Evolutionary conservation across 2,888 invertebrate genomes (phyloP).

Genomic region (Stenotaenia linearis): DNA sequence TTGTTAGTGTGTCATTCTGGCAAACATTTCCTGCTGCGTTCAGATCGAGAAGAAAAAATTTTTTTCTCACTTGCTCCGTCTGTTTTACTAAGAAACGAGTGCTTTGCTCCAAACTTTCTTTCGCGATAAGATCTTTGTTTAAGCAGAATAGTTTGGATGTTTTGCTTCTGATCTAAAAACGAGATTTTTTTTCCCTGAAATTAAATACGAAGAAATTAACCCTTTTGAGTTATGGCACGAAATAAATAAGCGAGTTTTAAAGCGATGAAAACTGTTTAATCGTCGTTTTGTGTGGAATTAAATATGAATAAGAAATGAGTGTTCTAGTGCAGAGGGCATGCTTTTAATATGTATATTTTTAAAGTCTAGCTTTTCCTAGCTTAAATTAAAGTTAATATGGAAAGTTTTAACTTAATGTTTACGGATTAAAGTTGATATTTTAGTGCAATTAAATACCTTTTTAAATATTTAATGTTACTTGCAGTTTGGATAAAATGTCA

Average conservation of each 20-base stretch:
- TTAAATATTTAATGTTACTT: too few species aligned
- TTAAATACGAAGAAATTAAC: background rate
- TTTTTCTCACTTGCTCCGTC: background rate
- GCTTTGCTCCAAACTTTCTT: background rate
- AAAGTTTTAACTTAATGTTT: background rate
- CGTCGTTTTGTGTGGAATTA: background rate
- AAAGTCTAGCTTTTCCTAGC: background rate
- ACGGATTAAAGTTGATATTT: background rate
- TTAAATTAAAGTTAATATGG: background rate
- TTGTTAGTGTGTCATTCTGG: conserved; percentile 10
- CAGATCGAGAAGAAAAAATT: background rate
- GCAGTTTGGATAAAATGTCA: too few species aligned
- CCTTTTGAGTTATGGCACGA: background rate
- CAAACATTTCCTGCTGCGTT: background rate
- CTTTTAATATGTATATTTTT: background rate
- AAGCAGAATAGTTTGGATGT: background rate
- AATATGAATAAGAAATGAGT: background rate
- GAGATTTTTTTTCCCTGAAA: too few species aligned
- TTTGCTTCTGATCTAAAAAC: background rate
- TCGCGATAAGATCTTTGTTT: background rate
- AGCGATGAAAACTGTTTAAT: background rate
- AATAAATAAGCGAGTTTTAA: background rate
- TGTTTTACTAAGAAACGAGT: background rate
- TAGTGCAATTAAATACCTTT: background rate
- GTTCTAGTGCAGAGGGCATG: background rate